A percentile compares a stretch with the other conserved stretches of the same genome.
These are phyloP conservation scores for Lymantria dispar DNA, from an alignment of 2,888 invertebrate species.

Conservation along the genomic window DNA sequence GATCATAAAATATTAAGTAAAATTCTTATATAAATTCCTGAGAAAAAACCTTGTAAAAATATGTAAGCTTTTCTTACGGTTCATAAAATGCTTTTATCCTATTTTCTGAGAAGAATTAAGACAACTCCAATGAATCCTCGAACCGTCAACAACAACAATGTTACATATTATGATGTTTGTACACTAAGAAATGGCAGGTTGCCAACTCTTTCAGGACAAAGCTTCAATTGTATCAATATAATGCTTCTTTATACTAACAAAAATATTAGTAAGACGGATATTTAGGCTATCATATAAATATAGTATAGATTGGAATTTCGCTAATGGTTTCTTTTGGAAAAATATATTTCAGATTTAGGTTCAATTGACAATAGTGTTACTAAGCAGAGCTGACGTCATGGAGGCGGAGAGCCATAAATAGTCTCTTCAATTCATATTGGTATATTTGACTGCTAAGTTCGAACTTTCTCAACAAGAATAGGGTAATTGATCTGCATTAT, in stretches of 20 bases:
- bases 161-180: slow-evolving; percentile 5
- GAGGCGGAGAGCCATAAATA: too few species aligned
- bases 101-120: slow-evolving; percentile 7
- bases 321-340: background rate
- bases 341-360: background rate
- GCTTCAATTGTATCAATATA: background rate
- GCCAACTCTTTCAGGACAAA: slow-evolving; percentile 6
- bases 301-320: background rate
- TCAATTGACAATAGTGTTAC: too few species aligned
- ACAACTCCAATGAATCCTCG: slow-evolving; percentile 1
- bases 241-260: background rate
- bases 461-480: too few species aligned
- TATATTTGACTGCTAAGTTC: too few species aligned
- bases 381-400: too few species aligned
- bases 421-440: too few species aligned
- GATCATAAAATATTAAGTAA: background rate
- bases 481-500: too few species aligned
- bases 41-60: background rate
- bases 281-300: background rate
- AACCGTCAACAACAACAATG: slow-evolving; percentile 5
- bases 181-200: background rate
- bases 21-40: background rate
- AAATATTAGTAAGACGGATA: background rate
- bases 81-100: background rate
- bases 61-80: background rate